These are phyloP conservation scores for Balanococcus diminutus DNA, from an alignment of 2,888 invertebrate genomes.

Conservation along the genomic window DNA sequence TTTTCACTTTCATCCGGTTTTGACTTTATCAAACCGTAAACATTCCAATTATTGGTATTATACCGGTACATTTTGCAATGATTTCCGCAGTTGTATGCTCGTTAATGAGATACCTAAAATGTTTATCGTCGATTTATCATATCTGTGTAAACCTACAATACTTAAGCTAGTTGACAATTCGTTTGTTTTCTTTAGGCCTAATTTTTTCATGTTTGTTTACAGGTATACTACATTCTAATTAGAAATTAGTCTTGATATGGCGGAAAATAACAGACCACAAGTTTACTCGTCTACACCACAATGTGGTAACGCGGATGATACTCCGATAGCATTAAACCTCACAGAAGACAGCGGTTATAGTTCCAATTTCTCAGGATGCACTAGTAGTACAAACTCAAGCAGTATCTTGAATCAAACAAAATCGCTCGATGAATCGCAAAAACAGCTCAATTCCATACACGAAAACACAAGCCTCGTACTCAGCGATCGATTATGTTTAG, in stretches of 20 bases:
- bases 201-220: background rate
- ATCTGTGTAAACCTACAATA: no score
- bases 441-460: background rate
- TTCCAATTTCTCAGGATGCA: conserved; percentile 33
- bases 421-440: background rate
- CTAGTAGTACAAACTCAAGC: background rate
- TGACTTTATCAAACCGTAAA: background rate
- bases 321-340: background rate
- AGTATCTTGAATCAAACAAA: background rate
- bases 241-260: background rate
- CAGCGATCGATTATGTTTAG: conserved; percentile 13
- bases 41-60: background rate
- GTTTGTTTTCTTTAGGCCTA: background rate
- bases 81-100: background rate
- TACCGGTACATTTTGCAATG: no score
- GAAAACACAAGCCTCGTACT: background rate
- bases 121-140: background rate
- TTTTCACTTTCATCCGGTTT: background rate
- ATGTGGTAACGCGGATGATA: background rate
- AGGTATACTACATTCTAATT: background rate
- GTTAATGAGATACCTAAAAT: background rate
- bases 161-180: background rate
- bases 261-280: background rate
- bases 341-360: conserved; percentile 50
- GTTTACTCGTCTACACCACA: conserved; percentile 7